Evolutionary conservation across 2,113 vertebrate genomes (phyloP).

Genomic region (Halcyon senegalensis): DNA sequence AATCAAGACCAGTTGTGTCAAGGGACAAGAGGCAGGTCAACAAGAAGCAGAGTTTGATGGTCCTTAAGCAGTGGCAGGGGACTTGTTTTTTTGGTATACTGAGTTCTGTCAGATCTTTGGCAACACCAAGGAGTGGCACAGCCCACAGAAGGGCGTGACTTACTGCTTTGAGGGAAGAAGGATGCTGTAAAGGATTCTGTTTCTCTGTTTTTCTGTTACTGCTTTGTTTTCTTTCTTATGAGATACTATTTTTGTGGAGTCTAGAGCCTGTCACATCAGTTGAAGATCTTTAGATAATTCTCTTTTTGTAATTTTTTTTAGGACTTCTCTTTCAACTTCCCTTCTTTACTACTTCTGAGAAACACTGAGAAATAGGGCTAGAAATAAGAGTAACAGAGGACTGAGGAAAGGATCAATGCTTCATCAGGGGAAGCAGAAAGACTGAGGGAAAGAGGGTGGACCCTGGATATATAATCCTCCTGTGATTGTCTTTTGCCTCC

Average conservation of each 20-base stretch:
- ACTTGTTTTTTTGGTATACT: background rate
- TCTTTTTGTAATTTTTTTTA: background rate
- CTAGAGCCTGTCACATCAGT: background rate
- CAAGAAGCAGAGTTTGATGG: background rate
- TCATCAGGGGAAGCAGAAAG: background rate
- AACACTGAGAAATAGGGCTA: background rate
- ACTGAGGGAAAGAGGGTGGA: background rate
- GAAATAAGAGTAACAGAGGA: background rate
- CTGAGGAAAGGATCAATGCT: background rate
- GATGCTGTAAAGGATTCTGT: background rate
- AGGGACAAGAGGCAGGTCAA: background rate
- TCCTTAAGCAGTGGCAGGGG: background rate
- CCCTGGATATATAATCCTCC: background rate
- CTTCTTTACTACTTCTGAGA: background rate
- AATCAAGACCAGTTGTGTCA: background rate
- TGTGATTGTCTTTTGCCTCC: background rate
- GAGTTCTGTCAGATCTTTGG: background rate
- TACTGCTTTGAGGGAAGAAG: background rate
- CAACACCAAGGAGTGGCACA: background rate
- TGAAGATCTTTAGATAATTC: background rate
- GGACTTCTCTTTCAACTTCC: background rate
- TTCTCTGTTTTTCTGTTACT: background rate
- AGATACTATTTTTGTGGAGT: background rate
- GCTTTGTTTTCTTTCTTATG: background rate
- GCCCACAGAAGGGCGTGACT: background rate